Base-by-base conservation (phyloP, 2,113 vertebrate species). In the Cacatua alba region DNA sequence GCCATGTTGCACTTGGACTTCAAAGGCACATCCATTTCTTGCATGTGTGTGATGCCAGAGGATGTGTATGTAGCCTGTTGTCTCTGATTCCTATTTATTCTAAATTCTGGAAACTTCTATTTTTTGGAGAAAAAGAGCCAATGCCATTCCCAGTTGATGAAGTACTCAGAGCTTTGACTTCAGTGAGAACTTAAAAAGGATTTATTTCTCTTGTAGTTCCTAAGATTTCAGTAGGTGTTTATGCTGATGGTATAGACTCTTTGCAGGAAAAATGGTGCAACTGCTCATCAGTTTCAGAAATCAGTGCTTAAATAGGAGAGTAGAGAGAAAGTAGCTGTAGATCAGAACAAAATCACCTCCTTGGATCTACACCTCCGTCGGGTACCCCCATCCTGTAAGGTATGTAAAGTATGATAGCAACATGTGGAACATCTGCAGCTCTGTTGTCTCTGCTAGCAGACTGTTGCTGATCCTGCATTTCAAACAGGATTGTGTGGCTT, bases 351-450 rank as follows among this genome's bases (percentile, higher is more conserved):
- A 31, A 35, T 59, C 37, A 3, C 9, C 19, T 44, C 23, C 53
- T 43, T 1, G 11, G 20, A 37, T 39, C 21, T 20, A 1, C 10
- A 6, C 19, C 28, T 39, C 43, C 3, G 0, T 11, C 31, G 12
- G 33, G 10, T 52, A 18, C 25, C 10, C 10, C 18, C 0, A 6
- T 53, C 49, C 17, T 29, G 16, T 52, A 2, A 55, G 39, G 48
- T 17, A 6, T 5, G 14, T 46, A 2, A 29, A 24, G 31, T 17
- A 4, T 10, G 16, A 49, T 19, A 28, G 20, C 49, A 29, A 3
- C 15, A 7, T 2, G 7, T 16, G 24, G 39, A 70, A 51, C 37
- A 17, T 33, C 4, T 71, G 24, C 57, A 43, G 63, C 7, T 13
- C 11, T 10, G 0, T n/a, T n/a, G 15, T 35, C 60, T 39, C 41